phyloP scores from a whole-genome alignment of 2,888 invertebrate genomes.

The Drosophila lutescens region DNA sequence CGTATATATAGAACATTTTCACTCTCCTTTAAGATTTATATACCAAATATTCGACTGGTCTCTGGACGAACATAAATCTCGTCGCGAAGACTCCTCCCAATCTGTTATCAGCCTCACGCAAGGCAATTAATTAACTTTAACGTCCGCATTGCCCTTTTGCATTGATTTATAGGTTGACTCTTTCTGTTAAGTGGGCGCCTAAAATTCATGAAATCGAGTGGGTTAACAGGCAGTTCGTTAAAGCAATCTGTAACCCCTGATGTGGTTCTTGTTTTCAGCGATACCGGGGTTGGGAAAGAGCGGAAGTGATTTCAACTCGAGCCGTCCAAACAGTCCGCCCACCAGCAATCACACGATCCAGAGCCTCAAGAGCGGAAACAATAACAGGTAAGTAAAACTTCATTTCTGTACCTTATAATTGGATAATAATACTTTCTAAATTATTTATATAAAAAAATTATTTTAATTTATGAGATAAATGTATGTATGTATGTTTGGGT shows the following conservation, averaged over 20 bases:
- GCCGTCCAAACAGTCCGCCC: conserved; percentile 85
- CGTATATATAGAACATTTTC: conserved; percentile 35
- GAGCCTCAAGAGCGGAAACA: conserved; percentile 83
- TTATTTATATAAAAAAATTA: too few relatives aligned
- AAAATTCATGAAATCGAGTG: conserved; percentile 17
- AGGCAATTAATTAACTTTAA: conserved; percentile 67
- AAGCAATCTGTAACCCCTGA: conserved; percentile 5
- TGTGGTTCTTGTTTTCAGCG: conserved; percentile 58
- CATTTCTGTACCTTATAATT: not conserved
- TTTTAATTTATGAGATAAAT: too few relatives aligned
- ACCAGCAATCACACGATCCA: conserved; percentile 83
- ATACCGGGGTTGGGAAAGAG: conserved; percentile 87
- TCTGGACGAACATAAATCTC: conserved; percentile 37
- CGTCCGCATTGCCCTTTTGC: conserved; percentile 61
- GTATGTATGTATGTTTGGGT: too few relatives aligned
- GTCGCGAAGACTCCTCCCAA: conserved; percentile 25
- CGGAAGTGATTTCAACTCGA: conserved; percentile 85
- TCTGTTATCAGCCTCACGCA: conserved; percentile 45
- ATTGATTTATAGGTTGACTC: conserved; percentile 69
- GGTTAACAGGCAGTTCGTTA: conserved; percentile 35
- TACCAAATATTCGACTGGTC: conserved; percentile 32
- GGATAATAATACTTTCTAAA: not conserved
- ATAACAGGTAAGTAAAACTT: conserved; percentile 78
- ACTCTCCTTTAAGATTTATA: conserved; percentile 35
- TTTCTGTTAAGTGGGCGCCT: conserved; percentile 57